phyloP scores from a whole-genome alignment of 2,888 invertebrate genomes.

The Lottia gigantea region DNA sequence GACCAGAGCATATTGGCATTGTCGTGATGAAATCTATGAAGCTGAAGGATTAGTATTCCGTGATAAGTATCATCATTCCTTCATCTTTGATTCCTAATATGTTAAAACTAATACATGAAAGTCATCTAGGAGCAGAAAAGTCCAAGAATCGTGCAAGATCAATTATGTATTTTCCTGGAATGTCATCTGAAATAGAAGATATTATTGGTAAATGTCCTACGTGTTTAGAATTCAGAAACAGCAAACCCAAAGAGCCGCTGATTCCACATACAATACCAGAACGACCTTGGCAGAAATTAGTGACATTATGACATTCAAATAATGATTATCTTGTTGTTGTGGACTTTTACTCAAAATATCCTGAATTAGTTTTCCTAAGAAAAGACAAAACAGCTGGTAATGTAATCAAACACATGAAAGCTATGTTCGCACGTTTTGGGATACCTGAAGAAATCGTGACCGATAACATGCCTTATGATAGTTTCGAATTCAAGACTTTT shows the following conservation, averaged over 20 bases:
- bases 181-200: constrained; percentile 9
- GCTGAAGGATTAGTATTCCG: neutral
- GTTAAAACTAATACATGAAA: too few relatives aligned
- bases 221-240: constrained; percentile 25
- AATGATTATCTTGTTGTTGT: constrained; percentile 28
- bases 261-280: constrained; percentile 27
- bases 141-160: too few relatives aligned
- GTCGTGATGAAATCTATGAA: neutral
- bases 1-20: neutral
- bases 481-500: too few relatives aligned
- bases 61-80: neutral
- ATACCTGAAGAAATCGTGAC: constrained; percentile 25
- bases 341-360: constrained; percentile 30
- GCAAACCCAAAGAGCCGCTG: constrained; percentile 31
- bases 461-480: constrained; percentile 17
- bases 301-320: constrained; percentile 30
- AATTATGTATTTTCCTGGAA: too few relatives aligned
- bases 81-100: neutral
- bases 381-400: constrained; percentile 20
- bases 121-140: too few relatives aligned
- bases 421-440: constrained; percentile 32
- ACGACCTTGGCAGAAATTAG: constrained; percentile 31
- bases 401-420: constrained; percentile 29
- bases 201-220: constrained; percentile 21
- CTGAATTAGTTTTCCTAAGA: constrained; percentile 28